Conservation (phyloP, 2,113 vertebrate genomes). For the Ctenomys sociabilis region DNA sequence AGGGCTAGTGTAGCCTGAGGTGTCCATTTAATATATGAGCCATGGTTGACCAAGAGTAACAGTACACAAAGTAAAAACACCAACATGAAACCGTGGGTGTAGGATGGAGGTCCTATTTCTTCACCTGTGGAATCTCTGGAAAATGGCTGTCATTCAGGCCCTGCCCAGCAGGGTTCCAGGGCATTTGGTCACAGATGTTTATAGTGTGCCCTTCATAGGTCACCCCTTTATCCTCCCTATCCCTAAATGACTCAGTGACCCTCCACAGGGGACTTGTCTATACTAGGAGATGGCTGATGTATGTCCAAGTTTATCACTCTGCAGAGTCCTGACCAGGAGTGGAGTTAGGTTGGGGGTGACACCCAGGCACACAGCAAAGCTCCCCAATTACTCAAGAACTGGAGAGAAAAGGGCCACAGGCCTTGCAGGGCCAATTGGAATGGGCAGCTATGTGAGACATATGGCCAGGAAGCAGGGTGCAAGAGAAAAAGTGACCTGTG, state of each 20-base stretch:
- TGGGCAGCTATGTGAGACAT: neutral
- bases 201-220: neutral
- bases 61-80: neutral
- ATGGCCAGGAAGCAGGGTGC: rapidly evolving
- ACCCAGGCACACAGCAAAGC: neutral
- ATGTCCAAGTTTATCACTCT: neutral
- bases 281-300: neutral
- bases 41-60: neutral
- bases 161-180: neutral
- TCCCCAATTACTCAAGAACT: neutral
- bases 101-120: neutral
- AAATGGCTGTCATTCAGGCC: neutral
- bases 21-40: neutral
- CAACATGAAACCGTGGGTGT: neutral
- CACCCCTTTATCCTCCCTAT: neutral
- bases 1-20: too few relatives aligned
- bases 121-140: neutral
- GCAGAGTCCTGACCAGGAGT: too few relatives aligned
- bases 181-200: neutral
- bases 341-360: neutral
- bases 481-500: neutral
- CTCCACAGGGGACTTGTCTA: neutral
- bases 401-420: neutral
- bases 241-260: neutral
- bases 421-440: neutral